Base-by-base conservation (phyloP, 1,140 invertebrate species). In the Vollenhovia emeryi region DNA sequence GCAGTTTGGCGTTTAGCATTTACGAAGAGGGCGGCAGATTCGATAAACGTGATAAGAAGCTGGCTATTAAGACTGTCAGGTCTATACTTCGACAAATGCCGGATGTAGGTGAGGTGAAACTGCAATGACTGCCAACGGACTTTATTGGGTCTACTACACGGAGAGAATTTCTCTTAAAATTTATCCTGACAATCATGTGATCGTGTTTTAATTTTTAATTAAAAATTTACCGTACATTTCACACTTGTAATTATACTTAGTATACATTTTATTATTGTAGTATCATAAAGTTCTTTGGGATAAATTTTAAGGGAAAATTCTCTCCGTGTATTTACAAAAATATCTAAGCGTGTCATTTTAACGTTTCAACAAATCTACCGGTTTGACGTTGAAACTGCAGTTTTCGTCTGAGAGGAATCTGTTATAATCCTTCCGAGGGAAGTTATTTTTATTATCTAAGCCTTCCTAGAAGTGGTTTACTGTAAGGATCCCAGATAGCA, bases 81-180 rank as follows among this genome's bases (percentile, higher is more conserved):
- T 94, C 95, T 36, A 95, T 96, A 90, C 94, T 96, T 21, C 93
- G 93, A 3, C 95, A 95, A 45, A 95, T 95, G 92, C 95, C 96
- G 64, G 93, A 95, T 89, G 95, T 96, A 79, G 95, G 96, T 96
- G 91, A 95, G 95, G 92, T 71, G 52, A 30, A 24, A n/a, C 48
- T 33, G 15, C 21, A 52, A 50, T n/a, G 18, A 50, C 48, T 18
- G 45, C 15, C 18, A 50, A 50, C n/a, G n/a, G n/a, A n/a, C n/a
- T n/a, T n/a, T n/a, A n/a, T n/a, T n/a, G n/a, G n/a, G n/a, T n/a
- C n/a, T n/a, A n/a, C n/a, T n/a, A n/a, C n/a, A n/a, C n/a, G n/a
- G n/a, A n/a, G n/a, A n/a, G n/a, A n/a, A n/a, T n/a, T n/a, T n/a
- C n/a, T n/a, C n/a, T n/a, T n/a, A n/a, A n/a, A n/a, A n/a, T n/a